These are phyloP conservation scores for Resseliella maxima DNA, from an alignment of 2,888 invertebrate species.

Conservation along the genomic window DNA sequence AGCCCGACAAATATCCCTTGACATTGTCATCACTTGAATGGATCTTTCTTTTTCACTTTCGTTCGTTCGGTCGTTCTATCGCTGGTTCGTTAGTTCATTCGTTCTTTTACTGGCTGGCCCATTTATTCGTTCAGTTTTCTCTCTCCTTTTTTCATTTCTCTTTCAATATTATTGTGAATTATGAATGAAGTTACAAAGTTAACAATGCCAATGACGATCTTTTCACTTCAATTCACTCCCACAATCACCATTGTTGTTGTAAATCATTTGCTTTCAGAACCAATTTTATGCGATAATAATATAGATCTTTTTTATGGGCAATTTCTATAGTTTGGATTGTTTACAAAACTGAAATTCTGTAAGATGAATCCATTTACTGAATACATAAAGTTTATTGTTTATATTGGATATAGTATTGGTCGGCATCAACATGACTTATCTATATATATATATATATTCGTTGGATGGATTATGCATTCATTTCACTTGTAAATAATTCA, in stretches of 20 bases:
- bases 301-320: not conserved
- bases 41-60: not conserved
- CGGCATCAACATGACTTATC: conserved; percentile 1
- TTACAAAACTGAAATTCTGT: not conserved
- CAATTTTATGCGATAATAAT: conserved; percentile 32
- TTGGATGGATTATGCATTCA: not conserved
- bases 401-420: not conserved
- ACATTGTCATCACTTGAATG: conserved; percentile 34
- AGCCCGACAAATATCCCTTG: not conserved
- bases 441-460: not conserved
- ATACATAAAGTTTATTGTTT: not conserved
- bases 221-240: conserved; percentile 29
- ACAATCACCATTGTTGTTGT: conserved; percentile 18
- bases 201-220: conserved; percentile 30
- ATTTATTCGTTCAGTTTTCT: too few relatives aligned
- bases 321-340: not conserved
- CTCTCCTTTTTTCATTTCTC: too few relatives aligned
- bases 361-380: not conserved
- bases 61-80: too few relatives aligned
- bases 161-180: not conserved
- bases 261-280: conserved; percentile 28
- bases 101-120: too few relatives aligned
- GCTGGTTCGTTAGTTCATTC: not conserved
- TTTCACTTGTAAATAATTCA: conserved; percentile 16
- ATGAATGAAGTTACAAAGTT: conserved; percentile 49